A percentile compares a stretch with the other conserved stretches of the same genome.
Evolutionary conservation across 2,888 invertebrate species (phyloP).

Genomic region (Caenorhabditis plicata): DNA sequence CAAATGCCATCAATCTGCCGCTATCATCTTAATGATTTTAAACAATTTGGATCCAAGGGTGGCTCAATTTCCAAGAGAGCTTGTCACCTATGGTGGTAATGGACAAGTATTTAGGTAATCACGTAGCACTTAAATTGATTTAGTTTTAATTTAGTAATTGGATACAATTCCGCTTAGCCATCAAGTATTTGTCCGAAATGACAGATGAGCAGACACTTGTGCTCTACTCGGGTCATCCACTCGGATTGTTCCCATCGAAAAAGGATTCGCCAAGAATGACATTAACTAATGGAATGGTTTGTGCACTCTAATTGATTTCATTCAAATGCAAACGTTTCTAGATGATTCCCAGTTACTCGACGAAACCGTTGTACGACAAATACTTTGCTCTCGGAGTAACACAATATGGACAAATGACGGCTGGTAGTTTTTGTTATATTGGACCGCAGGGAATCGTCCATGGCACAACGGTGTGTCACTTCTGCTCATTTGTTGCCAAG

Average conservation of each 20-base stretch:
- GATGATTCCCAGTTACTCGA: slow-evolving; percentile 73
- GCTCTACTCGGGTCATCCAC: slow-evolving; percentile 73
- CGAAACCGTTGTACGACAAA: slow-evolving; percentile 70
- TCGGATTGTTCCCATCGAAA: slow-evolving; percentile 71
- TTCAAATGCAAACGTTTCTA: slow-evolving; percentile 32
- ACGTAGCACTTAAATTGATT: not conserved
- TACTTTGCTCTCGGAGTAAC: slow-evolving; percentile 73
- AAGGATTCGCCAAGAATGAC: slow-evolving; percentile 70
- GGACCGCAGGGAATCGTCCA: slow-evolving; percentile 75
- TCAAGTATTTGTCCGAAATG: slow-evolving; percentile 71
- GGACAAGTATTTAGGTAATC: slow-evolving; percentile 71
- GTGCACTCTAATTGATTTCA: not conserved
- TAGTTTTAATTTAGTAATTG: slow-evolving; percentile 69
- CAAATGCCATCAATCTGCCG: slow-evolving; percentile 67
- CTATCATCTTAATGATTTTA: slow-evolving; percentile 73
- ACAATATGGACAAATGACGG: slow-evolving; percentile 74
- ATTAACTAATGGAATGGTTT: slow-evolving; percentile 73
- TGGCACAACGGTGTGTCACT: slow-evolving; percentile 71
- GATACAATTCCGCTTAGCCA: slow-evolving; percentile 73
- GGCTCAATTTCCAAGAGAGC: slow-evolving; percentile 72
- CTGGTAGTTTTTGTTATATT: slow-evolving; percentile 73
- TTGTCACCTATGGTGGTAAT: slow-evolving; percentile 74
- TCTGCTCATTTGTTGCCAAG: not conserved
- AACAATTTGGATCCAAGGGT: slow-evolving; percentile 73
- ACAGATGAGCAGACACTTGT: slow-evolving; percentile 71